phyloP scores from a whole-genome alignment of 2,888 invertebrate species.

The Agonopterix alstromeriana region DNA sequence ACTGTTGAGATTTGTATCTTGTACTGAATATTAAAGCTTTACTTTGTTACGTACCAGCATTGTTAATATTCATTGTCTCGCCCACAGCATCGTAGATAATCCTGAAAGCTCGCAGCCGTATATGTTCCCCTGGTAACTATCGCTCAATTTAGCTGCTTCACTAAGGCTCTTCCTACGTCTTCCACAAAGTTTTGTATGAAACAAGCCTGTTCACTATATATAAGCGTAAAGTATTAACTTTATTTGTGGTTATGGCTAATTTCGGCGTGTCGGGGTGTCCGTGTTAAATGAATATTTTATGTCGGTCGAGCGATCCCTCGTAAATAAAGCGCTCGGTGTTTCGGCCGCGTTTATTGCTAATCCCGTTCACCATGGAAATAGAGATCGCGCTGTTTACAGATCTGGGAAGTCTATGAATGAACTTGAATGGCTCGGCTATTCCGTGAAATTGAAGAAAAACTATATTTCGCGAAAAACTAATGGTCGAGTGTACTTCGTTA shows the following conservation, averaged over 20 bases:
- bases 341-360: slow-evolving; percentile 16
- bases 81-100: too few relatives aligned
- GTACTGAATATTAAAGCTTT: not conserved
- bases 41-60: slow-evolving; percentile 5
- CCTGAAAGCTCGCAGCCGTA: too few relatives aligned
- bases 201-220: slow-evolving; percentile 9
- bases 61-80: too few relatives aligned
- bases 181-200: not conserved
- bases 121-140: too few relatives aligned
- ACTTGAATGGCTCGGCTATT: too few relatives aligned
- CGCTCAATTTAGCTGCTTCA: too few relatives aligned
- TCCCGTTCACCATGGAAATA: slow-evolving; percentile 15
- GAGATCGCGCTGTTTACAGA: not conserved
- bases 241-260: slow-evolving; percentile 32
- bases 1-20: too few relatives aligned
- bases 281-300: slow-evolving; percentile 34
- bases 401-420: too few relatives aligned
- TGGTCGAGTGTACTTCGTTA: too few relatives aligned
- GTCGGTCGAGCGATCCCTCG: slow-evolving; percentile 17
- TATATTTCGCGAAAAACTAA: too few relatives aligned
- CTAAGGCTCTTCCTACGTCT: too few relatives aligned
- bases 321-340: slow-evolving; percentile 24
- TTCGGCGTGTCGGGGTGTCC: slow-evolving; percentile 20
- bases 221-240: slow-evolving; percentile 26
- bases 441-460: too few relatives aligned